Evolutionary conservation across 1,140 invertebrate genomes (phyloP).

Genomic region (Anastrepha ludens): DNA sequence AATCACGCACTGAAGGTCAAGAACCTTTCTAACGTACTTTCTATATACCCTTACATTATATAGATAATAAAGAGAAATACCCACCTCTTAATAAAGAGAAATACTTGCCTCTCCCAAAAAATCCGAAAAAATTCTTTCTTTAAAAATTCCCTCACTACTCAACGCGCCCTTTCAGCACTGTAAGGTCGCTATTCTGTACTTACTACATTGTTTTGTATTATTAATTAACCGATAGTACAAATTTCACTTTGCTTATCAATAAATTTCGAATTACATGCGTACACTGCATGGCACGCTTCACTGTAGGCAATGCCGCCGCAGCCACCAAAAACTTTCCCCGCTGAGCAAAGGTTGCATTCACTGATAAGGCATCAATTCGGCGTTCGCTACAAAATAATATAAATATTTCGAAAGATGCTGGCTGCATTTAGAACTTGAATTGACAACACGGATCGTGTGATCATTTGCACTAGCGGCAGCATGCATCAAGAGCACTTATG

Average conservation of each 20-base stretch:
- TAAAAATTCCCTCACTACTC: too few relatives aligned
- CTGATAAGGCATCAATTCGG: not conserved
- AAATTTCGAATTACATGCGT: slow-evolving; percentile 1
- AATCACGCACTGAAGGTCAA: too few relatives aligned
- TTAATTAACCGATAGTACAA: not conserved
- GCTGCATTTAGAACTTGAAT: not conserved
- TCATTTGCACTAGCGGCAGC: not conserved
- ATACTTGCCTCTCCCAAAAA: too few relatives aligned
- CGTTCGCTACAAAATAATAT: not conserved
- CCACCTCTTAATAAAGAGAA: too few relatives aligned
- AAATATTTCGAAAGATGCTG: not conserved
- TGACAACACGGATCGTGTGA: not conserved
- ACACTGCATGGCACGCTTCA: slow-evolving; percentile 17
- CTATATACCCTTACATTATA: too few relatives aligned
- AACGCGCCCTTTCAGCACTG: too few relatives aligned
- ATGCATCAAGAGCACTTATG: not conserved
- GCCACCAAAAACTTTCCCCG: not conserved
- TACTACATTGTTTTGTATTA: not conserved
- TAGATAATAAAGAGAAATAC: too few relatives aligned
- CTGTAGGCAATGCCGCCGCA: not conserved
- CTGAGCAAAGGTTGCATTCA: not conserved
- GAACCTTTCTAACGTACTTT: too few relatives aligned
- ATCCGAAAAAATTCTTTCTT: too few relatives aligned
- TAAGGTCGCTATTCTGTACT: not conserved
- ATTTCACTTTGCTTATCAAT: slow-evolving; percentile 14